Evolutionary conservation across 2,797 vertebrate genomes (phyloP).

Genomic region (Spea hammondii): DNA sequence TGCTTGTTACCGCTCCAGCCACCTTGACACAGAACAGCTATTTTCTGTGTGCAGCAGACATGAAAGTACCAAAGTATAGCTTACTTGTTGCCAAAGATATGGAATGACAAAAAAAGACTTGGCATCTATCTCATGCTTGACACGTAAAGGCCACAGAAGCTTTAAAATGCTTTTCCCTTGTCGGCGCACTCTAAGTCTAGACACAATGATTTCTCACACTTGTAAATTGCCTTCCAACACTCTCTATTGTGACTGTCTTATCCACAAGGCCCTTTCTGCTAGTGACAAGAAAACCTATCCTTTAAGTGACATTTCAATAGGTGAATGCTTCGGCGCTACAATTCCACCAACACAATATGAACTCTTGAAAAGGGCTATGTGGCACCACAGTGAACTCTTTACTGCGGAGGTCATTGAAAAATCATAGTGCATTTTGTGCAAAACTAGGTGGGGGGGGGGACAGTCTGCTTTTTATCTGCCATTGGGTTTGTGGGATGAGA

Average conservation of each 20-base stretch:
- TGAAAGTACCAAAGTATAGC: constrained; percentile 60
- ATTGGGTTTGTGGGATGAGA: no score
- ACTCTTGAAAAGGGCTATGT: constrained; percentile 68
- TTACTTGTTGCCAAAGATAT: constrained; percentile 72
- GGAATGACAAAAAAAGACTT: constrained; percentile 68
- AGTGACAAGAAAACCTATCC: constrained; percentile 71
- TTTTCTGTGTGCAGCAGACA: constrained; percentile 61
- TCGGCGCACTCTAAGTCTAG: constrained; percentile 71
- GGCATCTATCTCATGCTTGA: constrained; percentile 84
- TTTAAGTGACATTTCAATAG: constrained; percentile 69
- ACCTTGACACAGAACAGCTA: constrained; percentile 61
- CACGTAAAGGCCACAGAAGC: constrained; percentile 82
- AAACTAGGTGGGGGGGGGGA: no score
- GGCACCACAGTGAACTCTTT: constrained; percentile 61
- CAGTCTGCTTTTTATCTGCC: no score
- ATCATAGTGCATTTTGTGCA: background rate
- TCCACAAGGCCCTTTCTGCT: constrained; percentile 65
- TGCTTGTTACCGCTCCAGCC: background rate
- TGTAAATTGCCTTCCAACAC: constrained; percentile 72
- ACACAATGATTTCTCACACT: constrained; percentile 80
- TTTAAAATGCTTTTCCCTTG: constrained; percentile 66
- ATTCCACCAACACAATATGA: constrained; percentile 69
- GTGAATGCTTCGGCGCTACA: constrained; percentile 66
- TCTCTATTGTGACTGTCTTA: constrained; percentile 74
- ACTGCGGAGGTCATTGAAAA: constrained; percentile 47